phyloP scores from a whole-genome alignment of 2,113 vertebrate species.

The Megaleporinus macrocephalus region DNA sequence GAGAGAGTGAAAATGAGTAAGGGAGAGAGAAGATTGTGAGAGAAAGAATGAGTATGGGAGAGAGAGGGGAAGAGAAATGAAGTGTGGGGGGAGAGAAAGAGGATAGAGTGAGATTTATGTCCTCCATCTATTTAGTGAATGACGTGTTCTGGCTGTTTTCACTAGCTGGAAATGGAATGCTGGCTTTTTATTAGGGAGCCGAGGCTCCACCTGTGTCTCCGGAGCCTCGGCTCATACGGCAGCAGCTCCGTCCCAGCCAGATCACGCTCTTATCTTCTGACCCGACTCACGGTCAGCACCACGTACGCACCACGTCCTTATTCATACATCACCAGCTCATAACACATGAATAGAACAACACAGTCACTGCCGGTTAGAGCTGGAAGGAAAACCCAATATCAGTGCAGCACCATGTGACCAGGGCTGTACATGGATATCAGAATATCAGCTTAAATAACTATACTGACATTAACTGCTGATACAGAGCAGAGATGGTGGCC shows the following conservation, averaged over 20 bases:
- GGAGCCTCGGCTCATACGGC: slow-evolving; percentile 4
- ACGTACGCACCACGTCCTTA: background rate
- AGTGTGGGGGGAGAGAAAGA: slow-evolving; percentile 11
- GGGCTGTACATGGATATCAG: too few relatives aligned
- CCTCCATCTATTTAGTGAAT: slow-evolving; percentile 58
- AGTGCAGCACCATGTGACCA: too few relatives aligned
- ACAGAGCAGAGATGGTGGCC: too few relatives aligned
- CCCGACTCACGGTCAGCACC: background rate
- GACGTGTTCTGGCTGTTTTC: slow-evolving; percentile 53
- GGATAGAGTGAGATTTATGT: slow-evolving; percentile 58
- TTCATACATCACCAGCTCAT: background rate
- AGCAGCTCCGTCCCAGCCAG: background rate
- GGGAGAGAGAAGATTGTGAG: background rate
- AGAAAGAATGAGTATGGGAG: background rate
- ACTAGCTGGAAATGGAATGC: slow-evolving; percentile 52
- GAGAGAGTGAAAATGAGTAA: slow-evolving; percentile 1
- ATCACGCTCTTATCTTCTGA: background rate
- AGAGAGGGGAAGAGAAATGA: background rate
- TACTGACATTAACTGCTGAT: too few relatives aligned
- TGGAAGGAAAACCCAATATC: too few relatives aligned
- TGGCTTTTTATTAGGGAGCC: slow-evolving; percentile 48
- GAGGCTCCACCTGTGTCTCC: slow-evolving; percentile 53
- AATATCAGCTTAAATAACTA: too few relatives aligned
- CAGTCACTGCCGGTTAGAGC: too few relatives aligned
- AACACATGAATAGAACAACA: background rate